These are phyloP conservation scores for Drosophila athabasca DNA, from an alignment of 1,140 invertebrate genomes.

Conservation along the genomic window DNA sequence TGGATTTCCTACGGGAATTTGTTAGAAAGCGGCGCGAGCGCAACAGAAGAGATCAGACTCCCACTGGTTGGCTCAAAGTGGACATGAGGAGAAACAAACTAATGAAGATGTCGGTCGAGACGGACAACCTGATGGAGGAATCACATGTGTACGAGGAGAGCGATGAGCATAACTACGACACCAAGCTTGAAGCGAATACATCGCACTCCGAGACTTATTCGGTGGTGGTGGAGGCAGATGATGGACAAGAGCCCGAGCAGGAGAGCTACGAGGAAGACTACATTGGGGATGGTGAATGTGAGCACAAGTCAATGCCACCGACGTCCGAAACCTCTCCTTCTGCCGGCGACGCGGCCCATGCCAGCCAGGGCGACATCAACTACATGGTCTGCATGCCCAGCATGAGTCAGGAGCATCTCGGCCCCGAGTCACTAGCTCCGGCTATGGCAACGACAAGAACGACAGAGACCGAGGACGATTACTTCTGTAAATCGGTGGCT, in stretches of 20 bases:
- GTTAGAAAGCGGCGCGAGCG: constrained; percentile 67
- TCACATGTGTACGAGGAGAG: constrained; percentile 58
- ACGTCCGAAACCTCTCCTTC: not conserved
- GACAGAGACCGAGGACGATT: constrained; percentile 72
- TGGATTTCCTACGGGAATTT: constrained; percentile 76
- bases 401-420: constrained; percentile 12
- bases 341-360: constrained; percentile 10
- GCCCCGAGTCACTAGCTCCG: not conserved
- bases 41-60: constrained; percentile 44
- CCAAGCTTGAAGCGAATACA: constrained; percentile 60
- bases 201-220: constrained; percentile 68
- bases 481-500: constrained; percentile 75
- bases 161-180: constrained; percentile 61
- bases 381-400: constrained; percentile 59
- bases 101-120: constrained; percentile 19
- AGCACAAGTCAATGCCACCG: constrained; percentile 43
- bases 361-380: constrained; percentile 46
- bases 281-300: constrained; percentile 20
- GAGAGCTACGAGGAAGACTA: constrained; percentile 58
- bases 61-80: constrained; percentile 54
- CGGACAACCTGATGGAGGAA: constrained; percentile 49
- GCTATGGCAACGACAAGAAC: not conserved
- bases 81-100: constrained; percentile 20
- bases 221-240: constrained; percentile 65
- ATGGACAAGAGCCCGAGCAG: constrained; percentile 43